phyloP scores from a whole-genome alignment of 1,140 invertebrate species.

The Meloidogyne floridensis region DNA sequence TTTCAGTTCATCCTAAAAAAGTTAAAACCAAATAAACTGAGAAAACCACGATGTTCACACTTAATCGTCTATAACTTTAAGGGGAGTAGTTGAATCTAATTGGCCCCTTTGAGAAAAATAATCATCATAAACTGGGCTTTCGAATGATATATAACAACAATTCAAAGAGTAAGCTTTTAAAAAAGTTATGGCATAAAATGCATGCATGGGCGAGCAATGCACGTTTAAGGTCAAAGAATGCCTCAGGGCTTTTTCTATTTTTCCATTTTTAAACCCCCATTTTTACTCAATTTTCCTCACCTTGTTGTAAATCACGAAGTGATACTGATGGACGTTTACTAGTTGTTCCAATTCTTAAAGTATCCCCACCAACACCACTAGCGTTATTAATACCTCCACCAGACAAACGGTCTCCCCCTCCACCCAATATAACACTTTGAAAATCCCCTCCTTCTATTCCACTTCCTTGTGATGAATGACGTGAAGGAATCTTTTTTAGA shows the following conservation, averaged over 20 bases:
- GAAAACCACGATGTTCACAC: too few species aligned
- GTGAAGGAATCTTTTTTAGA: constrained; percentile 6
- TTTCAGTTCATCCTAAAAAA: not conserved
- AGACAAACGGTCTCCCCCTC: constrained; percentile 1
- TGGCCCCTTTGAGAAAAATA: too few species aligned
- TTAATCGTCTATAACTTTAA: too few species aligned
- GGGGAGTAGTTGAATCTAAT: too few species aligned
- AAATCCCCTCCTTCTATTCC: not conserved
- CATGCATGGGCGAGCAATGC: too few species aligned
- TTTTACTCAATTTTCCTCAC: constrained; percentile 14
- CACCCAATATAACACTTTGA: constrained; percentile 14
- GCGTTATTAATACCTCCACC: not conserved
- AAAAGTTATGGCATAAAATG: too few species aligned
- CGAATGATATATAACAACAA: too few species aligned
- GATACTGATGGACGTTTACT: constrained; percentile 23
- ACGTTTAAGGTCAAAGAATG: too few species aligned
- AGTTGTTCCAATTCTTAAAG: not conserved
- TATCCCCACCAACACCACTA: not conserved
- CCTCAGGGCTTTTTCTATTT: too few species aligned
- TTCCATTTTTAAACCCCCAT: too few species aligned
- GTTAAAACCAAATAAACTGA: not conserved
- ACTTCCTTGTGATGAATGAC: constrained; percentile 24
- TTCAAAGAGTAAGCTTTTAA: too few species aligned
- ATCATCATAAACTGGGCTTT: too few species aligned
- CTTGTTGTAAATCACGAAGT: constrained; percentile 15